These are phyloP conservation scores for Drosophila burlai DNA, from an alignment of 1,140 invertebrate species.

Conservation along the genomic window DNA sequence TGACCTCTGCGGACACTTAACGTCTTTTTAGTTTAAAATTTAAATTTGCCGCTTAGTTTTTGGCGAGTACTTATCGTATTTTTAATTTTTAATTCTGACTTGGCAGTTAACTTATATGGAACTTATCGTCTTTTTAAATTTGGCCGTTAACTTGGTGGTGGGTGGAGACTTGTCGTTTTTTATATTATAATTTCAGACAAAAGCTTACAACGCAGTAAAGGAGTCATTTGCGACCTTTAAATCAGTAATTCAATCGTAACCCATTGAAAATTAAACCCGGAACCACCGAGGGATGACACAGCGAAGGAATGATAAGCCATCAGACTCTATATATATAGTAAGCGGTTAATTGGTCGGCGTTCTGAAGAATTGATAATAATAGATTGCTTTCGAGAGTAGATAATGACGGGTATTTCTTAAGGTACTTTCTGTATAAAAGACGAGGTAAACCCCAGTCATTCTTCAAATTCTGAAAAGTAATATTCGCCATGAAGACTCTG, in stretches of 20 bases:
- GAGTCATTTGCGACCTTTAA: too few species aligned
- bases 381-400: conserved; percentile 10
- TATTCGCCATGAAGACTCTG: conserved; percentile 32
- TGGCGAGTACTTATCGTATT: too few species aligned
- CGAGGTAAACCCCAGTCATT: not conserved
- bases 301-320: conserved; percentile 23
- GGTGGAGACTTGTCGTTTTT: too few species aligned
- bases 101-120: too few species aligned
- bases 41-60: too few species aligned
- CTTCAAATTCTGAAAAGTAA: not conserved
- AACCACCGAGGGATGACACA: conserved; percentile 19
- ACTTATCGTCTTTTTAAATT: too few species aligned
- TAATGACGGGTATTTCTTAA: conserved; percentile 3
- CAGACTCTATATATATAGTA: conserved; percentile 19
- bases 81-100: too few species aligned
- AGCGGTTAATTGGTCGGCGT: conserved; percentile 18
- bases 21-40: too few species aligned
- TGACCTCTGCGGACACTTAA: too few species aligned
- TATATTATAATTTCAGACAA: too few species aligned
- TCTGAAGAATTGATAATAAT: conserved; percentile 35
- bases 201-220: too few species aligned
- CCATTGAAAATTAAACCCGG: conserved; percentile 1
- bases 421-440: conserved; percentile 15
- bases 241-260: not conserved
- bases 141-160: too few species aligned